Conservation (phyloP, 1,140 invertebrate genomes). For the Drosophila oshimai region DNA sequence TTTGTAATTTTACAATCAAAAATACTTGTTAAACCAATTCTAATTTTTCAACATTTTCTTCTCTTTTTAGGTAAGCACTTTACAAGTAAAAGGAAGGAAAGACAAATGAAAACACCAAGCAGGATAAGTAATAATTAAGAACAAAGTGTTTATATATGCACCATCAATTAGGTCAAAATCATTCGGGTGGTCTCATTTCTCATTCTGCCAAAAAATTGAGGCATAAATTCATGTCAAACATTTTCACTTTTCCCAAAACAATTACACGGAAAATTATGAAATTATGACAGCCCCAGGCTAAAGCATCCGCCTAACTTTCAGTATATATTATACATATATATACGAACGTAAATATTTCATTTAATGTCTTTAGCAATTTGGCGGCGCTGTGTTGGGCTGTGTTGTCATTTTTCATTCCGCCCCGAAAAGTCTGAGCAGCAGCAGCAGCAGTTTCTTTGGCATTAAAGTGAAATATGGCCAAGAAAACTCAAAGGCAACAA, state of each 20-base stretch:
- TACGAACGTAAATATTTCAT: slow-evolving; percentile 56
- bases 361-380: slow-evolving; percentile 71
- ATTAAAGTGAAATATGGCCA: slow-evolving; percentile 72
- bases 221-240: slow-evolving; percentile 26
- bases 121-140: slow-evolving; percentile 24
- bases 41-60: neutral
- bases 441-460: slow-evolving; percentile 20
- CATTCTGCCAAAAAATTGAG: neutral
- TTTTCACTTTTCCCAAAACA: slow-evolving; percentile 33
- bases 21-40: neutral
- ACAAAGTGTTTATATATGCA: neutral
- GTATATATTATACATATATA: neutral
- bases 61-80: slow-evolving; percentile 22
- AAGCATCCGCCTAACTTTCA: neutral
- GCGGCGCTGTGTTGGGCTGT: slow-evolving; percentile 36
- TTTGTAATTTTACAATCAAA: neutral
- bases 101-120: no score
- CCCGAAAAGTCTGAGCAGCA: neutral
- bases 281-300: slow-evolving; percentile 18
- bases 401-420: slow-evolving; percentile 69
- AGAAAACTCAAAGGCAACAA: slow-evolving; percentile 20
- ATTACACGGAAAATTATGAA: slow-evolving; percentile 39
- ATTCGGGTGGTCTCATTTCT: neutral
- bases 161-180: slow-evolving; percentile 9
- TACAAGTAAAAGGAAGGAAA: neutral